These are phyloP conservation scores for Heterocephalus glaber DNA, from an alignment of 2,113 vertebrate genomes.

Conservation along the genomic window DNA sequence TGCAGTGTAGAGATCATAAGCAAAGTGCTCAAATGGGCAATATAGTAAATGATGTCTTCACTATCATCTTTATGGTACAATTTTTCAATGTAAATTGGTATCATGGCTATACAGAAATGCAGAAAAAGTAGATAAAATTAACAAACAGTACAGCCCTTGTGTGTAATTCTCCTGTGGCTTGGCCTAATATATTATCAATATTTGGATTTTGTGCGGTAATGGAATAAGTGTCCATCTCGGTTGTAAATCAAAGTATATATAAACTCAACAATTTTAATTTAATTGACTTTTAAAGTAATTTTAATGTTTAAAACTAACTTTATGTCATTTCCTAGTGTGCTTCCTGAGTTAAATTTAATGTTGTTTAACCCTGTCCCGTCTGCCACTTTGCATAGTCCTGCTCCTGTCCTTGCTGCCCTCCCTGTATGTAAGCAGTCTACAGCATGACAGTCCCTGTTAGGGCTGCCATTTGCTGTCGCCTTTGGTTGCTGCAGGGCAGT, in stretches of 20 bases:
- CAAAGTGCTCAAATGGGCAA: background rate
- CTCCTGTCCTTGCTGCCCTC: background rate
- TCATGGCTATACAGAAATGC: constrained; percentile 1
- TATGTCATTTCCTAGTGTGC: constrained; percentile 9
- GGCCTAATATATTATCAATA: background rate
- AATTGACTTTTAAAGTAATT: constrained; percentile 8
- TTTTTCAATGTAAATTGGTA: background rate
- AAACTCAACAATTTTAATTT: background rate
- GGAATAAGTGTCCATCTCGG: background rate
- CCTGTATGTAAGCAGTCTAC: background rate
- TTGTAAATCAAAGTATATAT: constrained; percentile 19
- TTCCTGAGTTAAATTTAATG: background rate
- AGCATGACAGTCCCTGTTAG: background rate
- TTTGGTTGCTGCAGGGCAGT: background rate
- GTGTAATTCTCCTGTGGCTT: background rate
- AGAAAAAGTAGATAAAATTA: background rate
- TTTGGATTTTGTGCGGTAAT: constrained; percentile 41
- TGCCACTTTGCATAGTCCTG: background rate
- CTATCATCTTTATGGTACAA: background rate
- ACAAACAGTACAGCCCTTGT: background rate
- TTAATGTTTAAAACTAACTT: background rate
- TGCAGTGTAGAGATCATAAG: constrained; percentile 6
- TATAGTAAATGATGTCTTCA: background rate
- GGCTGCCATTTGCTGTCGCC: background rate
- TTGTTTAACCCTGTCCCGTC: background rate